Evolutionary conservation across 2,797 vertebrate genomes (phyloP), one percentile per base, ranked within the genome.

Genomic region (Phoeniculus purpureus): DNA sequence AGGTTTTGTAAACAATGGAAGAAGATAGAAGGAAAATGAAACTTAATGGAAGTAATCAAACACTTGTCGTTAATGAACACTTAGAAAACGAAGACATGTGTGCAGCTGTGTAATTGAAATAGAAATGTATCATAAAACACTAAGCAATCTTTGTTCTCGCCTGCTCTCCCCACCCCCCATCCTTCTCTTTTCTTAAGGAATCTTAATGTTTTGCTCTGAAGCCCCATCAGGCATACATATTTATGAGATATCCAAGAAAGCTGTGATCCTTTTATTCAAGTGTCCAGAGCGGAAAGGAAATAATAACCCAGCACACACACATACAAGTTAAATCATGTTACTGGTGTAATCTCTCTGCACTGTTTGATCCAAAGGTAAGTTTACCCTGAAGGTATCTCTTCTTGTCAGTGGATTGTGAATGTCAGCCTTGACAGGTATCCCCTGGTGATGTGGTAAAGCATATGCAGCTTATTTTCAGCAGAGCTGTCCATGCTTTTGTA

Each of bases 391-490:
- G 60, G 3, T 89, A 25, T 66, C 19, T 73, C 32, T 72, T 91
- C 15, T 70, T 89, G 52, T 88, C 81, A 58, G 2, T 81, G 9
- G 26, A 75, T 93, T 16, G 12, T 40, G 60, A 80, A 32, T 60
- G 45, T 77, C 58, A 75, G 48, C 25, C 32, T 73, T 96, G 76
- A 94, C 81, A 93, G 34, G 67, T 66, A 61, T 87, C 55, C 20
- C 94, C 78, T 70, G 31, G 68, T 84, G 83, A 48, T 54, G 21
- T 75, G 75, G 70, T 26, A 58, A 79, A 91, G 83, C 37, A 16
- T 68, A n/a, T 72, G 61, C 50, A 10, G 26, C 60, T 87, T 75
- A 64, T 91, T 95, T 92, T 85, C 76, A 80, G 73, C 59, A 85
- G 81, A 85, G 18, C 27, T 89, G 61, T 64, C 76, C 70, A 43